phyloP scores from a whole-genome alignment of 2,888 invertebrate species.

The Linnaemya tessellans region DNA sequence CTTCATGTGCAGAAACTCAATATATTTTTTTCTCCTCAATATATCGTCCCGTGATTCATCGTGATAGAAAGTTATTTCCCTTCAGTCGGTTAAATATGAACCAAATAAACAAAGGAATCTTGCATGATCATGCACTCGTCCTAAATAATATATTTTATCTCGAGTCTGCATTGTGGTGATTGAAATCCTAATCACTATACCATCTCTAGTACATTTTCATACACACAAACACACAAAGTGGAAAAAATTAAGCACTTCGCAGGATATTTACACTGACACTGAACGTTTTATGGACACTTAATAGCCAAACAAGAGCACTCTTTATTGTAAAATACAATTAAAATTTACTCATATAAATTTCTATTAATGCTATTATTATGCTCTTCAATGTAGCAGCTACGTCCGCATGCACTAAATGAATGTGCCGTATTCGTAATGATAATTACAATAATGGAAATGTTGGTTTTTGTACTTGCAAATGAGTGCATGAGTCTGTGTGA shows the following conservation, averaged over 20 bases:
- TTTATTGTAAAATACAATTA: not conserved
- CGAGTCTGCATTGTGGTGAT: too few relatives aligned
- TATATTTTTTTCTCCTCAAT: too few relatives aligned
- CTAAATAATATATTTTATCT: too few relatives aligned
- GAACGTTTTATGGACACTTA: conserved; percentile 10
- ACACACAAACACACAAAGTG: not conserved
- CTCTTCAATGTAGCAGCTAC: not conserved
- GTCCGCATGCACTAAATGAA: not conserved
- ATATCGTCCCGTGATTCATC: too few relatives aligned
- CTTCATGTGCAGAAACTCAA: too few relatives aligned
- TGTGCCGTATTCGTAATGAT: conserved; percentile 56
- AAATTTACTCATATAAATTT: not conserved
- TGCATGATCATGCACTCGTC: too few relatives aligned
- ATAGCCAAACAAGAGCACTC: not conserved
- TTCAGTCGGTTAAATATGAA: not conserved
- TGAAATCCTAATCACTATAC: too few relatives aligned
- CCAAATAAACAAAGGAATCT: too few relatives aligned
- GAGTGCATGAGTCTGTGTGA: not conserved
- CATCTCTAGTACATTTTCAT: too few relatives aligned
- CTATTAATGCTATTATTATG: not conserved
- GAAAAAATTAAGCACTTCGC: conserved; percentile 14
- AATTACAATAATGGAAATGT: conserved; percentile 66
- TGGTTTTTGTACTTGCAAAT: conserved; percentile 17
- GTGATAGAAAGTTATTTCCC: not conserved
- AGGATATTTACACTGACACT: conserved; percentile 49